Percentiles rank a stretch among this genome's conserved stretches.
phyloP scores from a whole-genome alignment of 2,113 vertebrate species.

The Takifugu bimaculatus region DNA sequence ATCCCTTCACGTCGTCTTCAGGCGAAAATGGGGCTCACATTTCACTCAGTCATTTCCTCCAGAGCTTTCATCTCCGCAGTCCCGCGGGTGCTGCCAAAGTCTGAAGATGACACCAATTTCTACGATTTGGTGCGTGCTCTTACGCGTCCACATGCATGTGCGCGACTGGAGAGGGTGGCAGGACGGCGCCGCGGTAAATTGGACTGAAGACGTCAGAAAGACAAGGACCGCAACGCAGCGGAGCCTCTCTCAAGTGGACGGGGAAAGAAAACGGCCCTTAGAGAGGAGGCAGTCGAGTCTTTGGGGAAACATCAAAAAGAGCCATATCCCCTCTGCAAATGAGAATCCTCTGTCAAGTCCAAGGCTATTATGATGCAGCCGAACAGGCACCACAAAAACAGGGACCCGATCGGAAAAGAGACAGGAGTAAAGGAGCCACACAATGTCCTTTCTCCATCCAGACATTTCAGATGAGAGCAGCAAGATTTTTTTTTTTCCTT shows the following conservation, averaged over 20 bases:
- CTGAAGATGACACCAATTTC: conserved; percentile 44
- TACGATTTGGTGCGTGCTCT: conserved; percentile 16
- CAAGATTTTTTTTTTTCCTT: conserved; percentile 11
- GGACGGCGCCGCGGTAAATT: conserved; percentile 42
- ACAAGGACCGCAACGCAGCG: conserved; percentile 45
- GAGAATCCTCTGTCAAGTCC: conserved; percentile 49
- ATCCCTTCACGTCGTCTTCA: conserved; percentile 25
- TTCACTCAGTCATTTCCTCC: conserved; percentile 37
- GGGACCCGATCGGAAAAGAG: conserved; percentile 3
- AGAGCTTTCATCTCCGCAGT: conserved; percentile 50
- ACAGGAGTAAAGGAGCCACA: conserved; percentile 10
- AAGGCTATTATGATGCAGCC: conserved; percentile 19
- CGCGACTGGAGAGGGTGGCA: conserved; percentile 21
- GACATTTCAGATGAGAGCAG: background rate
- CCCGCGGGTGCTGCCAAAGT: conserved; percentile 27
- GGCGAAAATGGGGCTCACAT: conserved; percentile 18
- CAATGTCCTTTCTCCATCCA: conserved; percentile 21
- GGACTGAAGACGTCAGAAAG: conserved; percentile 53
- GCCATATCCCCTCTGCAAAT: conserved; percentile 39
- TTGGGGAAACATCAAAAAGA: conserved; percentile 51
- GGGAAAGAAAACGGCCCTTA: conserved; percentile 30
- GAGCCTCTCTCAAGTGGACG: conserved; percentile 40
- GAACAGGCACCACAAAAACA: conserved; percentile 24
- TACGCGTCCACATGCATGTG: background rate
- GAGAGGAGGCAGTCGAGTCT: conserved; percentile 44